phyloP scores from a whole-genome alignment of 1,140 invertebrate species.

The Bombus superbus region DNA sequence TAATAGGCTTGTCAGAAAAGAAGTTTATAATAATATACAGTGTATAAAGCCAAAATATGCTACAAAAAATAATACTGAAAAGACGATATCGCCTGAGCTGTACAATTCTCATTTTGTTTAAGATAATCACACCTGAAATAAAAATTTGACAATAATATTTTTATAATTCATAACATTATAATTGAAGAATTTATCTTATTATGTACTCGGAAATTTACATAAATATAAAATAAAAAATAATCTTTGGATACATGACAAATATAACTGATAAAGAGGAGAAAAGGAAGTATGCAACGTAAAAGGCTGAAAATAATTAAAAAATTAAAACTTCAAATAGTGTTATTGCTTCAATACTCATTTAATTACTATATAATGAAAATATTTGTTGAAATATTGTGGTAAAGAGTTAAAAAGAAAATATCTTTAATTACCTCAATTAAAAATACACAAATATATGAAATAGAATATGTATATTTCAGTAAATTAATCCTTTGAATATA shows the following conservation, averaged over 20 bases:
- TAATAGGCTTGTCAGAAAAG: constrained; percentile 68
- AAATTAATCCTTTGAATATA: background rate
- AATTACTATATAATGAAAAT: background rate
- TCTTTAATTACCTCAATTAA: constrained; percentile 31
- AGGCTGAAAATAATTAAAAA: background rate
- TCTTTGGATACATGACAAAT: background rate
- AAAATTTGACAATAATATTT: background rate
- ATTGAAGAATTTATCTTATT: background rate
- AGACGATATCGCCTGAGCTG: constrained; percentile 77
- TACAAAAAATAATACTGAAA: constrained; percentile 69
- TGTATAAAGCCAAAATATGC: constrained; percentile 66
- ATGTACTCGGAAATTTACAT: background rate
- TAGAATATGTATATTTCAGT: background rate
- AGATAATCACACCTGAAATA: constrained; percentile 24
- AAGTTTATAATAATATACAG: constrained; percentile 73
- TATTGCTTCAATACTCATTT: background rate
- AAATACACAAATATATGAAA: background rate
- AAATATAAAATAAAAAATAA: background rate
- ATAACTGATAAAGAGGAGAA: background rate
- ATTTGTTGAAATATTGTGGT: background rate
- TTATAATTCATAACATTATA: background rate
- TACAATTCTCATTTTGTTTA: constrained; percentile 79
- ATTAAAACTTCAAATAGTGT: background rate
- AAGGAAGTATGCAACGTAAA: background rate
- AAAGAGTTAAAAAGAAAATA: background rate